Evolutionary conservation across 2,113 vertebrate genomes (phyloP), one percentile per base, ranked within the genome.

Genomic region (Lampris incognitus): DNA sequence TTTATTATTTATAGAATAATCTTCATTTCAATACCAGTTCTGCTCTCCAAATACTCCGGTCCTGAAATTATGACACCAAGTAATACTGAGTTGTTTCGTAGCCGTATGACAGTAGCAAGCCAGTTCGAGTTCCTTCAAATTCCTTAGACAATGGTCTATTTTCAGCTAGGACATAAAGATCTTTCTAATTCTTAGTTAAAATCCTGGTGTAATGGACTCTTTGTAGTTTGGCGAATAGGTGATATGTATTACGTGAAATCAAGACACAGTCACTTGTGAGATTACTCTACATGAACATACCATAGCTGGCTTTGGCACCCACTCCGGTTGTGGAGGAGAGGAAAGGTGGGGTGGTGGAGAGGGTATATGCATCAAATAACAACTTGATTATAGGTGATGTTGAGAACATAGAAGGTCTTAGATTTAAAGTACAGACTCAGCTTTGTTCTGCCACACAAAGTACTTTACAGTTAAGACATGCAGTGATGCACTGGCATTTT

Each of bases 361-460:
- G 1, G 75, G 56, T 50, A 68, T 44, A 61, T 77, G 84, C 79
- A 72, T 86, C 79, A 42, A 85, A 72, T 86, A 78, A 74, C 84
- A 63, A 24, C 44, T 66, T 83, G 68, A 89, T 91, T 85, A 86
- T 66, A 79, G 67, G 76, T 52, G 83, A 87, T 76, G 76, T 80
- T 62, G 85, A 87, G 81, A 87, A 86, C 88, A 85, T 70, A 72
- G 68, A 48, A 4, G 24, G 8, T 67, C 54, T 69, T 67, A 66
- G 68, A 36, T 56, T 44, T 60, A 61, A n/a, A 58, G 55, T 9
- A 91, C 83, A 89, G 74, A 87, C 74, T 3, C 39, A 9, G 59
- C 90, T 85, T 91, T 92, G 89, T 93, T 62, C n/a, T 51, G 70
- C 59, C 69, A 69, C 69, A 65, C 42, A 61, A 74, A 48, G 60